Evolutionary conservation across 2,888 invertebrate genomes (phyloP).

Genomic region (Nymphalis urticae): DNA sequence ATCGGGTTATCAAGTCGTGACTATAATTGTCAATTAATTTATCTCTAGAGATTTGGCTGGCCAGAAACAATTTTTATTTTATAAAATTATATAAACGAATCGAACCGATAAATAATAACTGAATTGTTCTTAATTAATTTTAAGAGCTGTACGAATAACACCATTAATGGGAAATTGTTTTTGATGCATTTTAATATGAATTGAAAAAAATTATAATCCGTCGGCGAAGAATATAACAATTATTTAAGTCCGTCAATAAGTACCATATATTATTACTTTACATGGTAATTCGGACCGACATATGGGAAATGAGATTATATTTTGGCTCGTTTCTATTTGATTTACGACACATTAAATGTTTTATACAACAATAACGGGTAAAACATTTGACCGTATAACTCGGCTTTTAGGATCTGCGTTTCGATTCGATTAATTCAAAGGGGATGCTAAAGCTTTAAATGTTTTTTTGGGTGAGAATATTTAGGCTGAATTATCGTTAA

Average conservation of each 20-base stretch:
- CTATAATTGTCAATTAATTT: background rate
- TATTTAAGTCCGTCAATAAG: background rate
- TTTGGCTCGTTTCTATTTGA: slow-evolving; percentile 35
- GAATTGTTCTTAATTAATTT: no score
- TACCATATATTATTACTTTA: background rate
- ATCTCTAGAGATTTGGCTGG: background rate
- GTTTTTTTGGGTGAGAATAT: slow-evolving; percentile 39
- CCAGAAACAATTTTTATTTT: background rate
- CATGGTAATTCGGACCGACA: background rate
- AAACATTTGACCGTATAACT: slow-evolving; percentile 21
- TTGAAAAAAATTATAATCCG: background rate
- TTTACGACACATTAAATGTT: slow-evolving; percentile 37
- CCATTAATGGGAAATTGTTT: background rate
- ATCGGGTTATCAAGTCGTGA: slow-evolving; percentile 13
- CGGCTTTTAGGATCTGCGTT: slow-evolving; percentile 40
- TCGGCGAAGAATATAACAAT: background rate
- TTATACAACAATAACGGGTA: slow-evolving; percentile 36
- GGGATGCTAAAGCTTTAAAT: slow-evolving; percentile 36
- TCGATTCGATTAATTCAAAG: slow-evolving; percentile 42
- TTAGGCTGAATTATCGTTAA: slow-evolving; percentile 64
- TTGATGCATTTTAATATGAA: background rate
- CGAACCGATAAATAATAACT: no score
- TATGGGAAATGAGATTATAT: slow-evolving; percentile 28
- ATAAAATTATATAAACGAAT: no score
- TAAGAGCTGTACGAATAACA: no score